Base-by-base conservation (phyloP, 2,888 invertebrate species). In the Drosophila histrio region DNA sequence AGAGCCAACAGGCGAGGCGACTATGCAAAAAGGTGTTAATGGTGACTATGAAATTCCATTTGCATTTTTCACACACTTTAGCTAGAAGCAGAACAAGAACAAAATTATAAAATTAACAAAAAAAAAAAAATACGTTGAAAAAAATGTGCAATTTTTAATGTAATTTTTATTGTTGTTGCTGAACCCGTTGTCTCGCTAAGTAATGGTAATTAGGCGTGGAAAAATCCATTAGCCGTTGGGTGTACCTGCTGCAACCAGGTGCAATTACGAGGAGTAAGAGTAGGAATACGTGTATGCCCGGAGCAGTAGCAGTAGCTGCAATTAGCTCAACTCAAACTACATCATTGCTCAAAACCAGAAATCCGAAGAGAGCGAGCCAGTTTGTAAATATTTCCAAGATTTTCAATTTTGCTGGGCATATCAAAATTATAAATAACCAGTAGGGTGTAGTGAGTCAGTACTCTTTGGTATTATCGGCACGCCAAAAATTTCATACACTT, bases 21-120 rank as follows among this genome's bases (percentile, higher is more conserved):
- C 68, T 54, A 52, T 62, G 61, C 72, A 88, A 83, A 83, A 86
- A 88, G 88, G 83, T 88, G 83, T 83, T 83, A 83, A 83, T 83
- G 88, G 88, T 64, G 75, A 87, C 88, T 88, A 80, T 86, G 84
- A 87, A 88, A 88, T 88, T 88, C 87, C 88, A 83, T 83, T 88
- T 83, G 82, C 79, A 81, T 84, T 87, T 85, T 69, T 63, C 52
- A 47, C 68, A 58, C 62, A 62, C 72, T 58, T 63, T 47, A 57
- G 67, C 62, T 34, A 13, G 3, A 30, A 30, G 8, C 17, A 26
- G 17, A 28, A 26, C 7, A 19, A 15, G 11, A 46, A 52, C n/a
- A 69, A 69, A 69, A 72, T 62, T 56, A 72, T 61, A 53, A 75
- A 72, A 72, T 57, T 75, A 74, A 75, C 56, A 74, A 71, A 77